phyloP scores from a whole-genome alignment of 1,140 invertebrate species.

The Limonius californicus region DNA sequence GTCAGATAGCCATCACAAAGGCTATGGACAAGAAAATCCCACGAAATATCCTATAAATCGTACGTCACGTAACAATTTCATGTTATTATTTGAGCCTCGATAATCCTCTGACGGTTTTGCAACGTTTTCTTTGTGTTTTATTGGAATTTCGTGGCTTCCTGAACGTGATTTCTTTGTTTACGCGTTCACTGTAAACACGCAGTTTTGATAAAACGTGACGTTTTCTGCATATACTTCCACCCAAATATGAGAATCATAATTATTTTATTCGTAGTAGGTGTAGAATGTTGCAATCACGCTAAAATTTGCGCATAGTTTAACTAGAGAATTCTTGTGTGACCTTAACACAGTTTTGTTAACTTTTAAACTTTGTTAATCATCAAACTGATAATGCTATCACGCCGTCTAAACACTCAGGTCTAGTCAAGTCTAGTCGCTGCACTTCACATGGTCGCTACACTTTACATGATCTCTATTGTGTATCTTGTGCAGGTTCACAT shows the following conservation, averaged over 20 bases:
- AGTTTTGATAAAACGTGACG: conserved; percentile 23
- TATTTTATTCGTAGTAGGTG: too few relatives aligned
- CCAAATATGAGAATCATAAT: too few relatives aligned
- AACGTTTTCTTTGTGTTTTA: not conserved
- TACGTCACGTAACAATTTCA: not conserved
- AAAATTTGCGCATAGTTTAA: too few relatives aligned
- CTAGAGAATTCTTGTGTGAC: too few relatives aligned
- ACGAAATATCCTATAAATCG: not conserved
- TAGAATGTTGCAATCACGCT: too few relatives aligned
- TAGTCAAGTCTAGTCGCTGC: not conserved
- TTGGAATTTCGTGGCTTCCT: not conserved
- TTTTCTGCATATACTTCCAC: too few relatives aligned
- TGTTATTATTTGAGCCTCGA: not conserved
- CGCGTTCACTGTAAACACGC: conserved; percentile 20
- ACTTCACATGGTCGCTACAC: too few relatives aligned
- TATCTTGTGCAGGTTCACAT: not conserved
- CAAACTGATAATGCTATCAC: not conserved
- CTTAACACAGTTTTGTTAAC: not conserved
- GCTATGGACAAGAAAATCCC: conserved; percentile 26
- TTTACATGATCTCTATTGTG: too few relatives aligned
- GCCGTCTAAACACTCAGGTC: not conserved
- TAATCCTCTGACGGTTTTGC: too few relatives aligned
- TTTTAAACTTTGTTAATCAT: not conserved
- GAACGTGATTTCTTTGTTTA: conserved; percentile 23
- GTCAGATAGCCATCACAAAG: conserved; percentile 29